Evolutionary conservation across 1,140 invertebrate genomes (phyloP), one percentile per base, ranked within the genome.

Genomic region (Trachymyrmex cornetzi): DNA sequence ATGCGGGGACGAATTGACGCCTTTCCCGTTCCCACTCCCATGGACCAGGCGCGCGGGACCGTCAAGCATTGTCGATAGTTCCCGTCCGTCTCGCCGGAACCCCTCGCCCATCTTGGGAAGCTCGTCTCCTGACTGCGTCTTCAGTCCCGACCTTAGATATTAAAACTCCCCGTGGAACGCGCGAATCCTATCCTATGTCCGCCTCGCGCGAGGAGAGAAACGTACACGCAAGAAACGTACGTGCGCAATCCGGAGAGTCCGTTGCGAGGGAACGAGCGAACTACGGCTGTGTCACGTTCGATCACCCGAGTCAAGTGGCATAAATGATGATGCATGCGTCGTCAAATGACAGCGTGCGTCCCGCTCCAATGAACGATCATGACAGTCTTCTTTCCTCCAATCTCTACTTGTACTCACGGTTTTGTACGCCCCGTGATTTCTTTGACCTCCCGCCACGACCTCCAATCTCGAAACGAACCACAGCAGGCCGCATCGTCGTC

Each of bases 251-350:
- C 30, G 57, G 9, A 77, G 82, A 77, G 44, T 50, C 53, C 38
- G 48, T 55, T 30, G 66, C 44, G 82, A 64, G 38, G 34, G 72
- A 79, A 44, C 55, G 22, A 77, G 80, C 89, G 24, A 88, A 90
- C 86, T 77, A 88, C 63, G 77, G 50, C 55, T 72, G 75, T 80
- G 89, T 90, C 89, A 88, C 87, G 79, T 88, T 91, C 89, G 90
- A 91, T 90, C 89, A 84, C 59, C 59, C 75, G 84, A 87, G 89
- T 89, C 90, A 91, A 91, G 88, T 91, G 88, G 88, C 89, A 89
- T 84, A 89, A 91, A 91, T 72, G 90, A 91, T 91, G 90, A 91
- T 91, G 85, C 88, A 91, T 91, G 90, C 87, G 79, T 90, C 89
- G 87, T 84, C 82, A 88, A 91, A 90, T 91, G 89, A 90, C 89